Base-by-base conservation (phyloP, 2,113 vertebrate species). In the Mobula birostris region DNA sequence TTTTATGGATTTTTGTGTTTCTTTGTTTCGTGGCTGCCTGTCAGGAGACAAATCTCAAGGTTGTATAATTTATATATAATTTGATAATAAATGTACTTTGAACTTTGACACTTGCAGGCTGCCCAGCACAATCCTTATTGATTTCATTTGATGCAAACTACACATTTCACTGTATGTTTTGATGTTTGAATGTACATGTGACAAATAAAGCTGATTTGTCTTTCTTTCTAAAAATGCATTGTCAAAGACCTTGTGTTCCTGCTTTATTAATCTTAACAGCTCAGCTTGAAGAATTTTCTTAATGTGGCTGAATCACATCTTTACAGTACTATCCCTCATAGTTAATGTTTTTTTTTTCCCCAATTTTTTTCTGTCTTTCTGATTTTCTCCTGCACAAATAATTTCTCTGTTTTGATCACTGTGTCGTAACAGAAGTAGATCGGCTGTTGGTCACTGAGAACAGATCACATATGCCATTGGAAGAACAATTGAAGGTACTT, bases 401-500 rank as follows among this genome's bases (percentile, higher is more conserved):
- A 90, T 36, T 27, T 83, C 79, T 76, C 24, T 85, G 21, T 58
- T 48, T 15, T 83, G 15, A 94, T 56, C 94, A 21, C 79, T 94
- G 76, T 56, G n/a, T 27, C 58, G 58, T 36, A 56, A 68, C 95
- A 97, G 99, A 99, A 90, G 97, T 97, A 40, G 96, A 97, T 80
- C 96, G 97, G 94, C 95, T 99, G 94, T 96, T 98, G 93, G 95
- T 98, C 82, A 96, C 97, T 0, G 98, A 99, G 95, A 99, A 98
- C 95, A 97, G 99, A 95, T 97, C 98, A 27, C 97, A 98, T 58
- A 96, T 99, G 80, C 98, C 99, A 0, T 96, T 98, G 94, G 98
- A 99, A 91, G 99, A 99, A 95, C 99, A 99, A 97, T 96, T 99
- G 66, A 98, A 97, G 95, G 95, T 98, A 96, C 96, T 99, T 96